Evolutionary conservation across 2,888 invertebrate species (phyloP).

Genomic region (Epistrophe grossulariae): DNA sequence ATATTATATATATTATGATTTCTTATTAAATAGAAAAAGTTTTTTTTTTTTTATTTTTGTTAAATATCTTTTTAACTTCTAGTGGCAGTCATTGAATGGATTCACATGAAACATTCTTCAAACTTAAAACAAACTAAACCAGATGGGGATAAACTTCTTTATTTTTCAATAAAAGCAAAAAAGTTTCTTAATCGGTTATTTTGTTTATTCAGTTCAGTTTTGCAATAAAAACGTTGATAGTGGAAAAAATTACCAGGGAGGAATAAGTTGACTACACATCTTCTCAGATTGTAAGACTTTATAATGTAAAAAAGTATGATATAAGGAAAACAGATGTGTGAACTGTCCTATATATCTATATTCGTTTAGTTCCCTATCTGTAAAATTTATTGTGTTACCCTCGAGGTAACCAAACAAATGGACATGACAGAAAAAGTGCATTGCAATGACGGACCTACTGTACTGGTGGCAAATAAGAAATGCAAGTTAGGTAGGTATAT

Average conservation of each 20-base stretch:
- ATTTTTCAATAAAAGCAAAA: conserved; percentile 2
- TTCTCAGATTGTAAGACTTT: neutral
- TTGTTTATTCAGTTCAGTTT: too few relatives aligned
- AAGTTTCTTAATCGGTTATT: neutral
- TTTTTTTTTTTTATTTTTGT: neutral
- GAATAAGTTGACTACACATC: neutral
- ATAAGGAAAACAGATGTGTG: conserved; percentile 1
- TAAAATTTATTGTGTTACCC: neutral
- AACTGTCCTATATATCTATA: neutral
- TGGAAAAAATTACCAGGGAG: neutral
- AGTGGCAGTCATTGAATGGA: too few relatives aligned
- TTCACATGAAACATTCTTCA: neutral
- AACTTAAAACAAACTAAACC: neutral
- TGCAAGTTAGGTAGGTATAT: neutral
- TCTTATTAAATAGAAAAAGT: conserved; percentile 9
- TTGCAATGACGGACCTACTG: neutral
- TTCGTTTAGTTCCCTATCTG: neutral
- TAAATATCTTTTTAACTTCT: neutral
- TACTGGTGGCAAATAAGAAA: neutral
- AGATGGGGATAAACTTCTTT: neutral
- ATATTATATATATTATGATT: neutral
- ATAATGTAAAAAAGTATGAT: neutral
- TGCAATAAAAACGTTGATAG: neutral
- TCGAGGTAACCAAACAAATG: neutral
- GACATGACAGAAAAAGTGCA: neutral